Evolutionary conservation across 2,888 invertebrate genomes (phyloP), one percentile per base, ranked within the genome.

Genomic region (Synergus japonicus): DNA sequence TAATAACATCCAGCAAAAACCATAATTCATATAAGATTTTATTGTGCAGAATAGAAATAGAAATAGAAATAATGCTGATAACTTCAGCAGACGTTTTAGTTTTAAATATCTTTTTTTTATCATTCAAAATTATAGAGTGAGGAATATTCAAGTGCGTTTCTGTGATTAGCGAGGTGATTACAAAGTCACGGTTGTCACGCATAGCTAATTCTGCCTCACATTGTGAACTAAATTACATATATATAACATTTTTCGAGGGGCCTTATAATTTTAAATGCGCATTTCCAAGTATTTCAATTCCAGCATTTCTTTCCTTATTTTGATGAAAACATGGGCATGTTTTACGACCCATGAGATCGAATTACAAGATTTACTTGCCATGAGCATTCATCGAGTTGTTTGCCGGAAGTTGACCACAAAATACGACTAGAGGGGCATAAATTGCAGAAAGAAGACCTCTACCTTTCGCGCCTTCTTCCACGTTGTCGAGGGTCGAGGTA

Each of bases 401-500:
- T 67, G 46, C 22, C 67, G 67, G 67, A 67, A 67, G 67, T 67
- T 67, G 43, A 67, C 67, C 44, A 46, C 13, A 13, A 67, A 67
- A 46, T 67, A 67, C 5, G 67, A 67, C 22, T 5, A 29, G 64
- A 64, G 64, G 29, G 5, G 15, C 3, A 64, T 64, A 64, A 64
- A 29, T 29, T 64, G 37, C 15, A 22, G 9, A 44, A 9, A 18
- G 67, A 67, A 67, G 46, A 46, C 46, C 67, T 5, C 66, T 67
- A 67, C 67, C 67, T 67, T 46, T 67, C 67, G 12, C 12, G 67
- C 44, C 22, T 44, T 67, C 67, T 22, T 12, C 46, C 12, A 67
- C 13, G 46, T 67, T 67, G 67, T 67, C 46, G 67, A 46, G 44
- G 67, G 67, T 67, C 67, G 67, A 67, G 67, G 44, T 67, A 22